Evolutionary conservation across 2,797 vertebrate species (phyloP), one percentile per base, ranked within the genome.

Genomic region (Natrix natrix): DNA sequence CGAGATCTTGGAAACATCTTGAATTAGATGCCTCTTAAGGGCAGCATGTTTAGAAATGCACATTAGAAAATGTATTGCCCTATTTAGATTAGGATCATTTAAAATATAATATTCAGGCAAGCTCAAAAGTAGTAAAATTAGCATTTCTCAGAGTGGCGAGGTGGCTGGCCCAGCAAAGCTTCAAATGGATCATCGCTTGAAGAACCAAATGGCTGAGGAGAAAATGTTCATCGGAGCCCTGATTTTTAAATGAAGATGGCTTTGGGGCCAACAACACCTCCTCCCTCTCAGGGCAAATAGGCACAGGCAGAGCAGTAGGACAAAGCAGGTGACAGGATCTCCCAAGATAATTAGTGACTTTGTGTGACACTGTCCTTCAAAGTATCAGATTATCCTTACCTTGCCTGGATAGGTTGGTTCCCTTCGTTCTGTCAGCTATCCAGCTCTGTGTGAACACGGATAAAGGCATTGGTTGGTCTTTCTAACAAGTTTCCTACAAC

Each of bases 21-120:
- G 92, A 32, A 59, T 95, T 60, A 56, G 89, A 90, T 94, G 78
- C 43, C 24, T 92, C 93, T 88, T n/a, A 94, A 91, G 92, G 87
- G 74, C 69, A 74, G 87, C 87, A 88, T 94, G 37, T 92, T 55
- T 89, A 61, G 63, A 87, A 94, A 88, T 43, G 88, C 24, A 59
- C 3, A 63, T 57, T 66, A 3, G 22, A 48, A 59, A 43, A 37
- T 6, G 24, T 14, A 22, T 28, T 83, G n/a, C 59, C 54, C 63
- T 93, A 37, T 20, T 93, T 57, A 69, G 74, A 92, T 92, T 37
- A 57, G 74, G 37, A 78, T 32, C 48, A 57, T 10, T 43, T 94
- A 90, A 87, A 92, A 37, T 8, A 37, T 56, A 88, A 52, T 16
- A 43, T 78, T 78, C 37, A 43, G 69, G 37, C 74, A 11, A 78